Conservation (phyloP, 2,888 invertebrate genomes). For the Dicyrtomina minuta region DNA sequence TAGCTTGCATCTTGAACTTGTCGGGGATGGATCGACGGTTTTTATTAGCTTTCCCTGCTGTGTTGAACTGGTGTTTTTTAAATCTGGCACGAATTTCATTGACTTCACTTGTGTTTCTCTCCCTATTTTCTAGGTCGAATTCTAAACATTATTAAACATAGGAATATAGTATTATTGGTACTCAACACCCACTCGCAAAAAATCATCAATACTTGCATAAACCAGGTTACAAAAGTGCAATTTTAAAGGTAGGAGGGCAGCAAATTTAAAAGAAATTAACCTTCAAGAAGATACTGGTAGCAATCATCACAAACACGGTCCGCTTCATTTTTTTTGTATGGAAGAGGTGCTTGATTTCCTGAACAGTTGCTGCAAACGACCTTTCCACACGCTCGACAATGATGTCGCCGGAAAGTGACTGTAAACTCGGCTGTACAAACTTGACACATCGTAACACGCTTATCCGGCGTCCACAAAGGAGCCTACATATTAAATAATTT, state of each 20-base stretch:
- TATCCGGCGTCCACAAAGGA: conserved; percentile 64
- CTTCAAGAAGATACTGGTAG: conserved; percentile 57
- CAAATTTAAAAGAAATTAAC: conserved; percentile 54
- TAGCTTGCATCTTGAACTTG: conserved; percentile 60
- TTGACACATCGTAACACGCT: conserved; percentile 67
- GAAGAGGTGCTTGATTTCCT: conserved; percentile 61
- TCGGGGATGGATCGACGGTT: conserved; percentile 55
- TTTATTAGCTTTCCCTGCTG: conserved; percentile 50
- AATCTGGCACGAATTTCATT: conserved; percentile 54
- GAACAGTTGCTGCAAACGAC: conserved; percentile 67
- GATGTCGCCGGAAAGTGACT: conserved; percentile 66
- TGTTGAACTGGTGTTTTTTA: conserved; percentile 54
- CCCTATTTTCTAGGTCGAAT: conserved; percentile 52
- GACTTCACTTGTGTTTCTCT: conserved; percentile 46
- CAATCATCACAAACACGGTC: conserved; percentile 63
- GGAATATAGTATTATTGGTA: no score
- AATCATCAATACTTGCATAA: no score
- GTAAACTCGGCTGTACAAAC: conserved; percentile 66
- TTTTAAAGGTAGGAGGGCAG: no score
- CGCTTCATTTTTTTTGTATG: conserved; percentile 59
- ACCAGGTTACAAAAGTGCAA: no score
- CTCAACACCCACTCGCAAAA: no score
- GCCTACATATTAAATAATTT: conserved; percentile 56
- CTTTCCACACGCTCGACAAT: conserved; percentile 69
- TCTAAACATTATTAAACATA: conserved; percentile 34